These are phyloP conservation scores for Paraescarpia echinospica DNA, from an alignment of 1,140 invertebrate genomes.

Conservation along the genomic window DNA sequence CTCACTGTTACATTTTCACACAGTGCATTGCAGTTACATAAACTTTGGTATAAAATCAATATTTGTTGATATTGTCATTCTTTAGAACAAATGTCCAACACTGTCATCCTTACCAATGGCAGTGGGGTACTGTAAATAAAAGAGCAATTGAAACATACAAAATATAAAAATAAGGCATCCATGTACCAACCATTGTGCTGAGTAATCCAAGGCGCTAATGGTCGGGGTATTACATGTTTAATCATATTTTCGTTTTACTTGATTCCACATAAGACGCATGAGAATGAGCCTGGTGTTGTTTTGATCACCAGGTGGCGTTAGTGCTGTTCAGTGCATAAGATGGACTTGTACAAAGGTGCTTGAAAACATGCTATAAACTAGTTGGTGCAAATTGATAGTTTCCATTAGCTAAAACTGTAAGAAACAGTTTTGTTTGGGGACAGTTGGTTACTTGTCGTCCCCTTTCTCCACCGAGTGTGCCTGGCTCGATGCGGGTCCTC, in stretches of 20 bases:
- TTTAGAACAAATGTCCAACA: not conserved
- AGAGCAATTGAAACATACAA: not conserved
- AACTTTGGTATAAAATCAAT: no score
- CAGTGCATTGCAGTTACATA: no score
- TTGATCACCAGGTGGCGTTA: not conserved
- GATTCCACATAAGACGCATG: not conserved
- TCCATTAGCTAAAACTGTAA: not conserved
- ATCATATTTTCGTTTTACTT: not conserved
- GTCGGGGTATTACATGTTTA: not conserved
- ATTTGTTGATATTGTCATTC: not conserved
- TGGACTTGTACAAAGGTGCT: not conserved
- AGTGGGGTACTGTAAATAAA: no score
- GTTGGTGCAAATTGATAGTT: not conserved
- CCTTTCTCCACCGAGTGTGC: no score
- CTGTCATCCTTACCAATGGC: no score
- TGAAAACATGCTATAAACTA: not conserved
- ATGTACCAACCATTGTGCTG: not conserved
- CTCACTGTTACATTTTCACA: slow-evolving; percentile 53
- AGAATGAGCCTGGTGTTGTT: not conserved
- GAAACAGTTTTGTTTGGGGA: no score
- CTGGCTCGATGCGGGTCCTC: no score
- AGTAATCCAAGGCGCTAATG: no score
- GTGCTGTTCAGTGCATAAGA: not conserved
- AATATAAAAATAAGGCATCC: not conserved
- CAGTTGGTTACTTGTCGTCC: no score